Conservation (phyloP, 2,888 invertebrate genomes). For the Tetranychus truncatus region DNA sequence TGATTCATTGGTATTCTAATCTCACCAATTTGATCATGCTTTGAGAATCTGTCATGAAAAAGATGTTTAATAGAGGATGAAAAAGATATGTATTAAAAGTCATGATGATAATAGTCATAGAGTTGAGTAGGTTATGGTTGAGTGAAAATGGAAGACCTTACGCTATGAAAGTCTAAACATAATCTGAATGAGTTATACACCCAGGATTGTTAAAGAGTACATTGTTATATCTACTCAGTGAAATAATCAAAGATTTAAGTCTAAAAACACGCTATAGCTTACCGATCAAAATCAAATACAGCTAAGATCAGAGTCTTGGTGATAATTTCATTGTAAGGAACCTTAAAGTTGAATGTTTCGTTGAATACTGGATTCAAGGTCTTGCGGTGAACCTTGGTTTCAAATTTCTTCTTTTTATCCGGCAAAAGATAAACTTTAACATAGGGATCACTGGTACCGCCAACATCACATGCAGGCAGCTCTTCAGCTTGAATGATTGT, state of each 20-base stretch:
- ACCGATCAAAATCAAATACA: slow-evolving; percentile 41
- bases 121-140: not conserved
- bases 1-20: slow-evolving; percentile 94
- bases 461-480: slow-evolving; percentile 43
- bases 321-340: slow-evolving; percentile 39
- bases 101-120: not conserved
- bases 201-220: too few relatives aligned
- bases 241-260: not conserved
- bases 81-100: too few relatives aligned
- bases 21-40: slow-evolving; percentile 99
- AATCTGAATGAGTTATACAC: too few relatives aligned
- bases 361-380: slow-evolving; percentile 43
- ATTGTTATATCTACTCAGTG: not conserved
- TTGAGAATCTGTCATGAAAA: slow-evolving; percentile 51
- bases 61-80: not conserved
- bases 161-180: too few relatives aligned
- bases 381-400: slow-evolving; percentile 42
- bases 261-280: not conserved
- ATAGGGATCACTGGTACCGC: slow-evolving; percentile 39
- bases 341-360: slow-evolving; percentile 42
- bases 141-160: not conserved
- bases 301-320: slow-evolving; percentile 40
- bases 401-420: slow-evolving; percentile 43
- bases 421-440: slow-evolving; percentile 36
- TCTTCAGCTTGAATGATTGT: slow-evolving; percentile 42